phyloP scores from a whole-genome alignment of 1,140 invertebrate species.

The Drosophila santomea region DNA sequence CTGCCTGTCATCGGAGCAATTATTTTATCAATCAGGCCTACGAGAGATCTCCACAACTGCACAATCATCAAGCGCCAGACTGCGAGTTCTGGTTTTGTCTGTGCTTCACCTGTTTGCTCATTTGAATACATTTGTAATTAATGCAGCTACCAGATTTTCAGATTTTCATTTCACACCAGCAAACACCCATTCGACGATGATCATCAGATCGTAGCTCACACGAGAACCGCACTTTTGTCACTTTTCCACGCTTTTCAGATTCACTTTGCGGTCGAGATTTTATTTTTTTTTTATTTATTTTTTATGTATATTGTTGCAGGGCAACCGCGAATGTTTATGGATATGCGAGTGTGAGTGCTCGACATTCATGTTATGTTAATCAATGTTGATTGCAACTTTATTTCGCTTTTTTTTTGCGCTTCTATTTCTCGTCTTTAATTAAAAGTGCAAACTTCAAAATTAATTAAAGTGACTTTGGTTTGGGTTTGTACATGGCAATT shows the following conservation, averaged over 20 bases:
- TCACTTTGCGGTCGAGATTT: slow-evolving; percentile 54
- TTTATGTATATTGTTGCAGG: slow-evolving; percentile 30
- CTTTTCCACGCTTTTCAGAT: slow-evolving; percentile 73
- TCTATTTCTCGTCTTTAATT: slow-evolving; percentile 53
- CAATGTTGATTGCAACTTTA: slow-evolving; percentile 68
- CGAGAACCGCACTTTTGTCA: slow-evolving; percentile 74
- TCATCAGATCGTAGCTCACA: slow-evolving; percentile 60
- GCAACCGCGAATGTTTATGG: slow-evolving; percentile 38
- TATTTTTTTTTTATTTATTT: slow-evolving; percentile 10
- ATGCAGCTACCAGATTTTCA: slow-evolving; percentile 59
- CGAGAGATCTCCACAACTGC: slow-evolving; percentile 20
- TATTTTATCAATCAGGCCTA: slow-evolving; percentile 45
- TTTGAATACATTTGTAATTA: slow-evolving; percentile 79
- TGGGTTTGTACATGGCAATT: slow-evolving; percentile 56
- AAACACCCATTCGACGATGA: slow-evolving; percentile 14
- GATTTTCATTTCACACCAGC: slow-evolving; percentile 40
- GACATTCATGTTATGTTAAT: slow-evolving; percentile 73
- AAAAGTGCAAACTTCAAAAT: slow-evolving; percentile 73
- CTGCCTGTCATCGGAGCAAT: slow-evolving; percentile 44
- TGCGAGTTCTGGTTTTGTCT: slow-evolving; percentile 19
- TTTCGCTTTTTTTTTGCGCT: slow-evolving; percentile 32
- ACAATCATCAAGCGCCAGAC: slow-evolving; percentile 23
- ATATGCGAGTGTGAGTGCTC: slow-evolving; percentile 37
- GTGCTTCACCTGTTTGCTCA: slow-evolving; percentile 41
- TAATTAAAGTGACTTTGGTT: slow-evolving; percentile 59